Conservation (phyloP, 2,888 invertebrate genomes). For the Drosophila mettleri region DNA sequence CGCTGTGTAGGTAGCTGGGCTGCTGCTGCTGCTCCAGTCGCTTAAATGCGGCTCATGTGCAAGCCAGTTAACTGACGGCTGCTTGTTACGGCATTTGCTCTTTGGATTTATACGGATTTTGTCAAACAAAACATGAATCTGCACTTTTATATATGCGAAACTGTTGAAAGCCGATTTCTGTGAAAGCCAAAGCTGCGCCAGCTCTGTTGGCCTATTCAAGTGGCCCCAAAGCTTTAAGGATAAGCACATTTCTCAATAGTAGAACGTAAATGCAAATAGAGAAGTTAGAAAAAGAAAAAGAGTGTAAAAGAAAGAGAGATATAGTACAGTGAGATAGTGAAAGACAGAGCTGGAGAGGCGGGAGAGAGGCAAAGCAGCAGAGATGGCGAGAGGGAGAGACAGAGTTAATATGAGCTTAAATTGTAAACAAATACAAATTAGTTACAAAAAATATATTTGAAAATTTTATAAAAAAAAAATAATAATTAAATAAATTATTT, state of each 20-base stretch:
- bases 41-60: slow-evolving; percentile 50
- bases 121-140: slow-evolving; percentile 83
- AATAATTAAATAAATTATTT: not conserved
- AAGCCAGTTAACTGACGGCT: slow-evolving; percentile 53
- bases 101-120: slow-evolving; percentile 81
- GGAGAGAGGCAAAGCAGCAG: not conserved
- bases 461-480: not conserved
- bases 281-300: not conserved
- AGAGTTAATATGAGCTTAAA: not conserved
- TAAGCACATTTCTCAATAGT: slow-evolving; percentile 30
- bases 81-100: slow-evolving; percentile 67
- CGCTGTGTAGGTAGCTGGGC: not conserved
- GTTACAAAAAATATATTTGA: not conserved
- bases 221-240: slow-evolving; percentile 35
- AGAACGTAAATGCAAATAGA: not conserved
- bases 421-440: not conserved
- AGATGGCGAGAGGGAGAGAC: not conserved
- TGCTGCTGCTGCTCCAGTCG: not conserved
- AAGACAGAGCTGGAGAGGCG: not conserved
- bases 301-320: too few relatives aligned
- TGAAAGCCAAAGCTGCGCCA: slow-evolving; percentile 31
- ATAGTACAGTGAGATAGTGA: not conserved
- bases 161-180: slow-evolving; percentile 77
- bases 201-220: slow-evolving; percentile 29
- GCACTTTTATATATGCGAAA: slow-evolving; percentile 78